These are phyloP conservation scores for Sebastolobus alascanus DNA, from an alignment of 2,797 vertebrate species.

Conservation along the genomic window DNA sequence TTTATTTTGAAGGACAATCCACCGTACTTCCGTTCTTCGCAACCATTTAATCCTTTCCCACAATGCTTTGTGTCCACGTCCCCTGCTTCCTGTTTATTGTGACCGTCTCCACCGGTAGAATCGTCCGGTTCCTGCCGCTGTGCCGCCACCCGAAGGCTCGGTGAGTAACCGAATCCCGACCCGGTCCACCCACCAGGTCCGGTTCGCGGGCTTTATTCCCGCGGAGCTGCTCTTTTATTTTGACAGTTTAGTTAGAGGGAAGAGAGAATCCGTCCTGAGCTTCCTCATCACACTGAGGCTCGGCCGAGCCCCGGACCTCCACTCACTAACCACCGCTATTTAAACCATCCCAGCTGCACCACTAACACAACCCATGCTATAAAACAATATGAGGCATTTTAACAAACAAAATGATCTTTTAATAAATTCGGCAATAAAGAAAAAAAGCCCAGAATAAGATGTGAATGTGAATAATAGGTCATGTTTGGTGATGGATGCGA, in stretches of 20 bases:
- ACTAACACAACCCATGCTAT: fast-evolving
- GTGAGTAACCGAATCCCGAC: constrained; percentile 59
- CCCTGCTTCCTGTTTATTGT: constrained; percentile 85
- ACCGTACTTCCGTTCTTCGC: constrained; percentile 54
- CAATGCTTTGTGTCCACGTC: constrained; percentile 79
- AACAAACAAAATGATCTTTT: fast-evolving
- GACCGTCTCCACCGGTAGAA: constrained; percentile 70
- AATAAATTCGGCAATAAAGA: constrained; percentile 14
- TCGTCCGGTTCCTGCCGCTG: constrained; percentile 30
- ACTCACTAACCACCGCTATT: background rate
- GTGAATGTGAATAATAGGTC: background rate
- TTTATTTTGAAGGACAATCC: constrained; percentile 58
- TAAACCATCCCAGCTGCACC: fast-evolving
- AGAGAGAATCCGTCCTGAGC: constrained; percentile 37
- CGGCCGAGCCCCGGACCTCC: constrained; percentile 54
- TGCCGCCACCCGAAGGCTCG: constrained; percentile 32
- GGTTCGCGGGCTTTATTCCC: background rate
- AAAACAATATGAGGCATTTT: background rate
- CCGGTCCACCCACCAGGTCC: background rate
- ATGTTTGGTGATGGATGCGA: background rate
- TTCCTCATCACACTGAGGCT: constrained; percentile 60
- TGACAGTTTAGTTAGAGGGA: constrained; percentile 31
- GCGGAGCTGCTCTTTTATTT: constrained; percentile 41
- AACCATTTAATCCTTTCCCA: constrained; percentile 85
- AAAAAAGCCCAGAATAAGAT: background rate